phyloP scores from a whole-genome alignment of 2,888 invertebrate species.

The Dicyrtomina minuta region DNA sequence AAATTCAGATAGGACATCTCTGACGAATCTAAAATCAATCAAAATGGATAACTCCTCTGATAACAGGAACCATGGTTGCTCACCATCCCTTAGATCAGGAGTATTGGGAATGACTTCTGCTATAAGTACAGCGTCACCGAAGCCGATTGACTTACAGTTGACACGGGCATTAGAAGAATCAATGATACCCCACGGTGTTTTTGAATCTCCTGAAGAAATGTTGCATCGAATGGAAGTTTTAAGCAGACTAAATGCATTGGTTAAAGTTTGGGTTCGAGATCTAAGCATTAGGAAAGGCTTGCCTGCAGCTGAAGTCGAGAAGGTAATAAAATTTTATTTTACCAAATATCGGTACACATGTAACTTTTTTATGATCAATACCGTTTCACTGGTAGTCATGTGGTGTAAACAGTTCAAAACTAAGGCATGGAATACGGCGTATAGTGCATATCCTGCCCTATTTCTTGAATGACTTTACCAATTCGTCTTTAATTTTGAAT shows the following conservation, averaged over 20 bases:
- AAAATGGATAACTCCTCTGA: conserved; percentile 14
- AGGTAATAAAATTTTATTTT: no score
- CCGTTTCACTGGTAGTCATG: no score
- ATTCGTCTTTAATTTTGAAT: neutral
- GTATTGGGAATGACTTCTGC: conserved; percentile 89
- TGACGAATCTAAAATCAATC: conserved; percentile 29
- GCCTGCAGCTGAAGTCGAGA: conserved; percentile 84
- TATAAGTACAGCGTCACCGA: conserved; percentile 83
- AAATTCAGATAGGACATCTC: no score
- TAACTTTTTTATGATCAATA: no score
- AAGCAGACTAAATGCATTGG: conserved; percentile 80
- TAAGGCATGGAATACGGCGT: no score
- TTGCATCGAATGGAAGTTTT: conserved; percentile 73
- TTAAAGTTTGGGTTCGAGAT: conserved; percentile 91
- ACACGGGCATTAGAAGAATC: conserved; percentile 76
- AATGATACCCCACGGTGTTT: conserved; percentile 80
- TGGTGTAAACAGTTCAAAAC: no score
- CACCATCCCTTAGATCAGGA: neutral
- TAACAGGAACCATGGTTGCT: neutral
- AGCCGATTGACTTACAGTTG: conserved; percentile 72
- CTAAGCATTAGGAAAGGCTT: conserved; percentile 86
- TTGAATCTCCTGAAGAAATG: conserved; percentile 85
- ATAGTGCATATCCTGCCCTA: no score
- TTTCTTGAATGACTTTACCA: no score
- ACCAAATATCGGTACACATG: no score